Base-by-base conservation (phyloP, 1,140 invertebrate genomes). In the Orchestia grillus region DNA sequence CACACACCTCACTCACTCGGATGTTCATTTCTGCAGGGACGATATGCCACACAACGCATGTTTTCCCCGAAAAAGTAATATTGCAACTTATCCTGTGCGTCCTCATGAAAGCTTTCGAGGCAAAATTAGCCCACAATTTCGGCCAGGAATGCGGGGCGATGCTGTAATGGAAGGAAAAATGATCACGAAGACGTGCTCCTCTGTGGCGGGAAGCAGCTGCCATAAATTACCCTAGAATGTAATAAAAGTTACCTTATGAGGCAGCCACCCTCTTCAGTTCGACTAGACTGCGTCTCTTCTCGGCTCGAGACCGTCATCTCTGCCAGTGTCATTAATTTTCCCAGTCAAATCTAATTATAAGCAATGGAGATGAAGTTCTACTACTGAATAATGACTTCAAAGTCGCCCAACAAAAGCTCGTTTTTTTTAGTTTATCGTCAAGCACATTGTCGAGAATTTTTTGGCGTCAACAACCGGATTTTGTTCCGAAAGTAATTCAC, bases 211-310 rank as follows among this genome's bases (percentile, higher is more conserved):
- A 94, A 94, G 92, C 44, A 6, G 44, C 44, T 40, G 92, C 44
- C 92, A 94, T 94, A 94, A 94, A 94, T 94, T 94, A 94, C 92
- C 92, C 92, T 94, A 94, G 92, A 47, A 94, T 94, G 92, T 94
- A 94, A 94, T 94, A 94, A 94, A 94, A 94, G 92, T 94, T 94
- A 94, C 92, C 92, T 94, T 94, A 94, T 94, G 92, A 94, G 92
- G 92, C 92, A 94, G 92, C 15, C 44, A 44, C 0, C 43, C 92
- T 94, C 92, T 94, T 94, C 92, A 94, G 43, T 94, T 94, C 92
- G 43, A 94, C 92, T 94, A 94, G 92, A 94, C 47, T 94, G 92
- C 92, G 92, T 94, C 92, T 47, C 92, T 94, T 94, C 41, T 8
- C 40, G 44, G 92, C 92, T 47, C 92, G 44, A 94, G 44, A 94